Base-by-base conservation (phyloP, 1,140 invertebrate genomes). In the Neodiprion lecontei region DNA sequence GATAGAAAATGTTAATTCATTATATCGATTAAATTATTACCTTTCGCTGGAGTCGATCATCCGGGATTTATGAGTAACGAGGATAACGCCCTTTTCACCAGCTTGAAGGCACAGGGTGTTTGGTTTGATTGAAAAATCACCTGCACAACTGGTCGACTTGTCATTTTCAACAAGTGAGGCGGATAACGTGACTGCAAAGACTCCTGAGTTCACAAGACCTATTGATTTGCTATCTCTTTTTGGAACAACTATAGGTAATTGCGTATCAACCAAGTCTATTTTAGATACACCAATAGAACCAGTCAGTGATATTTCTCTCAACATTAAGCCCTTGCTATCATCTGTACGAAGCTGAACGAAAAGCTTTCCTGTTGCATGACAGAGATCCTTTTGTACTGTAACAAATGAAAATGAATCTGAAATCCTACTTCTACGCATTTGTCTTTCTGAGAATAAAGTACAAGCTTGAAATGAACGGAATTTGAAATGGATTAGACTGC, bases 201-300 rank as follows among this genome's bases (percentile, higher is more conserved):
- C 83, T 8, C 84, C 86, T 14, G 73, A 71, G 77, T 88, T 88
- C 72, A 77, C 53, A 10, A 86, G 17, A 23, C 74, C 79, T 28
- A 87, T 70, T 0, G 77, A 14, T 79, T 82, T 88, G 7, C 69
- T 79, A 61, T 86, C 77, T 48, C 80, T 82, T 17, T 77, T 79
- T 9, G 74, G 47, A 40, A 88, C 72, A 1, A 79, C 7, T 50
- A 87, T 74, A 12, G 85, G 85, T 48, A 82, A 8, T 5, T 79
- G 74, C 12, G 80, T 81, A 47, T 87, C 81, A n/a, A 84, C 71
- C 5, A 81, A 48, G 73, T 84, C 80, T 40, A 87, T 80, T 77
- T 84, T 84, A 28, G 75, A 81, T 67, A 73, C 77, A 9, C 83
- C 84, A 28, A 84, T 82, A 47, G 77, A 77, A 49, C 80, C 86